A percentile compares a stretch with the other conserved stretches of the same genome.
phyloP scores from a whole-genome alignment of 2,113 vertebrate species.

The Microcebus ravelobensis region DNA sequence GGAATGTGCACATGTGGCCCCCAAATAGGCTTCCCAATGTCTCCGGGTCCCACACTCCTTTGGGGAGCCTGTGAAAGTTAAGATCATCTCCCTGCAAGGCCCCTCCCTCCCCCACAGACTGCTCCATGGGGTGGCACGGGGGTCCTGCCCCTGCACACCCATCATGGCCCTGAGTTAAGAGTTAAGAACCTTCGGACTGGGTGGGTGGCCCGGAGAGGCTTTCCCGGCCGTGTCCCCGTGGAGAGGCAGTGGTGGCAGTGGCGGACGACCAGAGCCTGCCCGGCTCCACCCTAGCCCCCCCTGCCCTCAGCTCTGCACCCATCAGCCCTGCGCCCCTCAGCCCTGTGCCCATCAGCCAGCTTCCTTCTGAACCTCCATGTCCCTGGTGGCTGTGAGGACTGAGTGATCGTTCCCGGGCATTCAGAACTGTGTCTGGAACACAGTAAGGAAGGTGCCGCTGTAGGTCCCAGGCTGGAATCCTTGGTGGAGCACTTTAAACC shows the following conservation, averaged over 20 bases:
- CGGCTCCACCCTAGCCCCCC: too few species aligned
- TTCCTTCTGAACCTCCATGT: neutral
- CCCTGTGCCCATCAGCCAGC: neutral
- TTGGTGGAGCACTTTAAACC: neutral
- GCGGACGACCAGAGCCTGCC: too few species aligned
- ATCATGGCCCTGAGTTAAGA: neutral
- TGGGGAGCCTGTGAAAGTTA: neutral
- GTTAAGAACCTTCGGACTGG: neutral
- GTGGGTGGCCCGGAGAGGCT: neutral
- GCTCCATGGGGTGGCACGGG: neutral
- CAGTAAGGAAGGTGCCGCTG: neutral
- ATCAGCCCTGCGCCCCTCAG: neutral
- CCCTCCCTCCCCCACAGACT: neutral
- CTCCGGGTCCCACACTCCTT: neutral
- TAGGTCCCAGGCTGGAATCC: neutral
- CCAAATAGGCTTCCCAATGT: neutral
- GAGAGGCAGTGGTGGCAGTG: neutral
- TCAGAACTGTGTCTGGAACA: neutral
- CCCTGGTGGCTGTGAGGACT: neutral
- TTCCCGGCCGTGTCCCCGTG: accelerated
- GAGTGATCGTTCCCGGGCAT: neutral
- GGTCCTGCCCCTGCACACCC: neutral
- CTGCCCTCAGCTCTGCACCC: too few species aligned
- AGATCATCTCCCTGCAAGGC: neutral
- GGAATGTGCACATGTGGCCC: neutral